Base-by-base conservation (phyloP, 2,888 invertebrate species). In the Nymphalis polychloros region DNA sequence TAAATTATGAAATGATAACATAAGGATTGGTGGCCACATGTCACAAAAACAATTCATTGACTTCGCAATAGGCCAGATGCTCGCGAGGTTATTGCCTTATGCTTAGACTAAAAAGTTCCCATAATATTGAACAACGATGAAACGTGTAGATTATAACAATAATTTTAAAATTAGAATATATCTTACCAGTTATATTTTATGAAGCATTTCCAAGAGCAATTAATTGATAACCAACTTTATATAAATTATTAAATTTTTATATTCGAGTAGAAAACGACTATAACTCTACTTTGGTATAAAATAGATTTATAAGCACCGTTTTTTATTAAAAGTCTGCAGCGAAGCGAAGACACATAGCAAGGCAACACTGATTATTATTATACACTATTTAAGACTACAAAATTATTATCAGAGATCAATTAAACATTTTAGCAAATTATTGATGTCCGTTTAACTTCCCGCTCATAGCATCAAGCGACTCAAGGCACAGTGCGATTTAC, bases 301-400 rank as follows among this genome's bases (percentile, higher is more conserved):
- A 41, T 75, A 75, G 64, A 82, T 79, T 57, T 8, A 41, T 79
- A 90, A 91, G 91, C 91, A 92, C 90, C 90, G 82, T 84, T 87
- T 85, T 23, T 83, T 86, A 87, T 84, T 83, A 78, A 81, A 86
- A 78, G 82, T 85, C 83, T 86, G 88, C 84, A 85, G 90, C 90
- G 87, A 84, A 91, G 88, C 90, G 90, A 92, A 90, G 92, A 91
- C 92, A 92, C 92, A 85, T 87, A 89, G 89, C 92, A 92, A 92
- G 92, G 92, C 92, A 92, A 91, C 91, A 91, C 88, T 84, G 86
- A 89, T 86, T 77, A 79, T 84, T 88, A 89, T 84, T 88, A 89
- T 81, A 82, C 81, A 85, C 41, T 41, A 41, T 41, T 41, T 84
- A 80, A 76, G 78, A 84, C 79, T 81, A 81, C 84, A 81, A 82